Percentiles rank a stretch among this genome's conserved stretches.
phyloP scores from a whole-genome alignment of 2,888 invertebrate genomes.

The Pegoplata infirma region DNA sequence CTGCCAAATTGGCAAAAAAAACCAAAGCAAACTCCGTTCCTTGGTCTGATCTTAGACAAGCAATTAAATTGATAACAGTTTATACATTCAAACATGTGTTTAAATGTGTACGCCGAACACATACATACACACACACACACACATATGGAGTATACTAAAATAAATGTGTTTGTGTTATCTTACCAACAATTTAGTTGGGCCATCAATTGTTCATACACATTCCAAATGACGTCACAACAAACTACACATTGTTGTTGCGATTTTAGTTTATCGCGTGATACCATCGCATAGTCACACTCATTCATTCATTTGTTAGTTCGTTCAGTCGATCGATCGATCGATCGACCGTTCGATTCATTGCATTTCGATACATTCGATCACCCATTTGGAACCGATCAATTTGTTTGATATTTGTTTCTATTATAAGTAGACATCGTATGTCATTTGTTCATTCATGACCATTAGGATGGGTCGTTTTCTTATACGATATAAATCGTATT shows the following conservation, averaged over 20 bases:
- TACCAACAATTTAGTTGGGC: slow-evolving; percentile 23
- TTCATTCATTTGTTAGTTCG: slow-evolving; percentile 55
- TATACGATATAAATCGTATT: no score
- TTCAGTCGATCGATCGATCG: slow-evolving; percentile 45
- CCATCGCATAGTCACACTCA: slow-evolving; percentile 74
- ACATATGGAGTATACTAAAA: not conserved
- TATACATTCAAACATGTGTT: not conserved
- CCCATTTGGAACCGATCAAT: slow-evolving; percentile 79
- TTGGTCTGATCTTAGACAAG: slow-evolving; percentile 56
- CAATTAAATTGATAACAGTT: slow-evolving; percentile 61
- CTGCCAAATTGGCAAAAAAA: slow-evolving; percentile 60
- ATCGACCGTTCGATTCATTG: slow-evolving; percentile 56
- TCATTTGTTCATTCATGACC: slow-evolving; percentile 8
- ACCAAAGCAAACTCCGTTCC: slow-evolving; percentile 37
- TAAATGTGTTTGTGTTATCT: not conserved
- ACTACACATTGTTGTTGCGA: slow-evolving; percentile 35
- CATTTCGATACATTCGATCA: slow-evolving; percentile 73
- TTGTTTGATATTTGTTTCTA: slow-evolving; percentile 70
- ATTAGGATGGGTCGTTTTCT: no score
- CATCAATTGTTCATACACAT: slow-evolving; percentile 10
- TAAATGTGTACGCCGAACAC: no score
- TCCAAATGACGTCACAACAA: not conserved
- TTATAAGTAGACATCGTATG: slow-evolving; percentile 7
- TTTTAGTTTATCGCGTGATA: slow-evolving; percentile 74
- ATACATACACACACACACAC: not conserved